Conservation (phyloP, 2,797 vertebrate genomes). For the Pitangus sulphuratus region DNA sequence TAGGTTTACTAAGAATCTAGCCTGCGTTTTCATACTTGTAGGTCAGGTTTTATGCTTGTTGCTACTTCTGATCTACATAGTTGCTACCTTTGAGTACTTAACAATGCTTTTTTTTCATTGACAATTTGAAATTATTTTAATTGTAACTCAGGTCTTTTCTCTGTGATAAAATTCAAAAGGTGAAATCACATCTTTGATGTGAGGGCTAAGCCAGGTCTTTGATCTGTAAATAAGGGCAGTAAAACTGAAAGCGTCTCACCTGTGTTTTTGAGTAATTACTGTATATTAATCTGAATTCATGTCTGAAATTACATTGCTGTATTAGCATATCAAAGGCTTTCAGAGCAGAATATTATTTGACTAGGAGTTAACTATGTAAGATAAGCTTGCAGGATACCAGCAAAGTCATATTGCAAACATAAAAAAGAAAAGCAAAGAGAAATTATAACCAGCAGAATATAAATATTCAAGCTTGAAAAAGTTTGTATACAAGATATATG, state of each 20-base stretch:
- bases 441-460: background rate
- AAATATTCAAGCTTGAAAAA: background rate
- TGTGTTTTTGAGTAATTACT: constrained; percentile 43
- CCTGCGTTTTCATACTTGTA: background rate
- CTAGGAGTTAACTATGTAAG: constrained; percentile 12
- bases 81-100: background rate
- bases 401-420: background rate
- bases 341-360: background rate
- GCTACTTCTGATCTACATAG: background rate
- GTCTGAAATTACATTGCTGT: constrained; percentile 4
- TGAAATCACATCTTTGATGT: constrained; percentile 42
- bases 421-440: background rate
- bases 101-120: background rate
- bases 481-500: background rate
- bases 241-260: constrained; percentile 21
- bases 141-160: background rate
- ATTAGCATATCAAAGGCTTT: constrained; percentile 61
- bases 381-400: background rate
- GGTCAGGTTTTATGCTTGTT: background rate
- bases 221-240: constrained; percentile 34
- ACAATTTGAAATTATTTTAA: constrained; percentile 38
- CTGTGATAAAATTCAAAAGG: constrained; percentile 30
- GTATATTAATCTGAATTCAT: constrained; percentile 11
- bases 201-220: constrained; percentile 11
- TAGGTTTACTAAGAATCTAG: background rate